Evolutionary conservation across 2,888 invertebrate genomes (phyloP), one percentile per base, ranked within the genome.

Genomic region (Synergus laeviventris): DNA sequence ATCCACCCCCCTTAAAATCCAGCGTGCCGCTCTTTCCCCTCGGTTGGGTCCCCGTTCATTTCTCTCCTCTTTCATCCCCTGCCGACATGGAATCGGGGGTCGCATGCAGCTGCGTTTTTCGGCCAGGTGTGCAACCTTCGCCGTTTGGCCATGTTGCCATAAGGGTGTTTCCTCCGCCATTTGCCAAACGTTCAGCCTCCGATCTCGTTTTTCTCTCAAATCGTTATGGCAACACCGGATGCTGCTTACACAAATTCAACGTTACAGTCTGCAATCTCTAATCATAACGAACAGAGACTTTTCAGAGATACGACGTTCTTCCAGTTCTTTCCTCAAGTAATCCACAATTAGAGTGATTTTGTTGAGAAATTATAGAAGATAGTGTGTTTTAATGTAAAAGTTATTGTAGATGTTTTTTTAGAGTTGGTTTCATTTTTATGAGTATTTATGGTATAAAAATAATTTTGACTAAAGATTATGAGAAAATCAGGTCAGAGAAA

Each of bases 51-150:
- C 78, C 80, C 79, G 84, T 83, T 84, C 86, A 84, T 83, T 84
- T 86, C 85, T 86, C 85, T 87, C 86, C 86, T 85, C 86, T 88
- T 88, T 88, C 87, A 88, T 89, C 89, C 89, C 88, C 87, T 87
- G 86, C 79, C 87, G 81, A 83, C 85, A 84, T 82, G 39, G 14
- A 38, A 70, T 83, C 83, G 83, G 85, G 85, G 86, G 86, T 82
- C 84, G 80, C 82, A 75, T 87, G 89, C 89, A 89, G 89, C 89
- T 89, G 89, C 89, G 85, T 81, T 84, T 84, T 84, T 82, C 84
- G 86, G 84, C 89, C 89, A 89, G 89, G 89, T 89, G 89, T 87
- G 88, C 86, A 85, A 84, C 87, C 85, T 84, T 79, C 78, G 64
- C 75, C 66, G 79, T 81, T 78, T 79, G 83, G 87, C 87, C 84